Conservation (phyloP, 2,113 vertebrate genomes). For the Petaurus breviceps region DNA sequence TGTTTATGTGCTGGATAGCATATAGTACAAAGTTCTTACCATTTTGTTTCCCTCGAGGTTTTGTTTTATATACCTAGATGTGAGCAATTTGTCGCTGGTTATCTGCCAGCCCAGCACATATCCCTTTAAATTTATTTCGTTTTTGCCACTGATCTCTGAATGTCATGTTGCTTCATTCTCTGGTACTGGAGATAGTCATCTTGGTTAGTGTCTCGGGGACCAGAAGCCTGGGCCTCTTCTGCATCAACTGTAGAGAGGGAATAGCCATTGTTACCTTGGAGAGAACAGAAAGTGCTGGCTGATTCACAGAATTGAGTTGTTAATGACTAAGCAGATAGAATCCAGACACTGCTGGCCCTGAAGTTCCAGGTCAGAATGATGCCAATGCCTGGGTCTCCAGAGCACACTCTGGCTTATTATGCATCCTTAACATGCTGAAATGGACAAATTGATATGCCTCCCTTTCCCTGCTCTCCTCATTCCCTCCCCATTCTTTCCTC, state of each 20-base stretch:
- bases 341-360: not conserved
- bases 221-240: slow-evolving; percentile 69
- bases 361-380: not conserved
- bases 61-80: slow-evolving; percentile 14
- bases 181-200: not conserved
- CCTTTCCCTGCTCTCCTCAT: not conserved
- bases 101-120: not conserved
- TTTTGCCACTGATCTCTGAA: slow-evolving; percentile 37
- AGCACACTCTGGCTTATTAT: not conserved
- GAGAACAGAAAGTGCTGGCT: not conserved
- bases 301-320: not conserved
- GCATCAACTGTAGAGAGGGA: slow-evolving; percentile 84
- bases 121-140: slow-evolving; percentile 27
- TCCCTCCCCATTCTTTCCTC: not conserved
- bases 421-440: not conserved
- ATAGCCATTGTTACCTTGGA: slow-evolving; percentile 9
- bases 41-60: not conserved
- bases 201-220: slow-evolving; percentile 32
- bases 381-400: not conserved
- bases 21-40: not conserved
- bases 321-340: not conserved
- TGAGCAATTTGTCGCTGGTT: not conserved
- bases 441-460: not conserved
- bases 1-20: rapidly evolving
- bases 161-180: slow-evolving; percentile 46